phyloP scores from a whole-genome alignment of 2,113 vertebrate genomes.

The Grammomys dolichurus region DNA sequence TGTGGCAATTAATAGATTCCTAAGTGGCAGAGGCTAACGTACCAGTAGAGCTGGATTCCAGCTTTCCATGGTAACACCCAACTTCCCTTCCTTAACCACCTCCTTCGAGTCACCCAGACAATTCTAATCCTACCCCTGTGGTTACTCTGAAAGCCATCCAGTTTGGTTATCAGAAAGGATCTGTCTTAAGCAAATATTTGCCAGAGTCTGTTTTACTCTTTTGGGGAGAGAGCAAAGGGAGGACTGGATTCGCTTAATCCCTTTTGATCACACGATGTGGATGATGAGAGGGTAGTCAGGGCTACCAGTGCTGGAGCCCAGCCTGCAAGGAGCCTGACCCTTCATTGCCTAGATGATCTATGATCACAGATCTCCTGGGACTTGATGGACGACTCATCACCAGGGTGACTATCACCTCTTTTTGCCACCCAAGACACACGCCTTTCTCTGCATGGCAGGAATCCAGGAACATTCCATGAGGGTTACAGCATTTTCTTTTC shows the following conservation, averaged over 20 bases:
- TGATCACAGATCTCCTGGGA: slow-evolving; percentile 18
- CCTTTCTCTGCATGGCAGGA: slow-evolving; percentile 66
- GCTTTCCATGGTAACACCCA: slow-evolving; percentile 87
- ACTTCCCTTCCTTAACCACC: slow-evolving; percentile 73
- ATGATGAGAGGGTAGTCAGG: slow-evolving; percentile 30
- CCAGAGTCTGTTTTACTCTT: slow-evolving; percentile 69
- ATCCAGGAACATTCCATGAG: slow-evolving; percentile 79
- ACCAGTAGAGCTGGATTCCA: slow-evolving; percentile 85
- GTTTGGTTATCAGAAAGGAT: slow-evolving; percentile 84
- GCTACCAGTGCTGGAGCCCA: not conserved
- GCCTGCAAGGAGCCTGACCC: slow-evolving; percentile 23
- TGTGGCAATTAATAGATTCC: slow-evolving; percentile 84
- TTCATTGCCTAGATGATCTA: slow-evolving; percentile 54
- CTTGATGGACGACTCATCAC: slow-evolving; percentile 46
- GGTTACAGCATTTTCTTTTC: slow-evolving; percentile 71
- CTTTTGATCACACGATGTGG: slow-evolving; percentile 58
- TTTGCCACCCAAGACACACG: slow-evolving; percentile 20
- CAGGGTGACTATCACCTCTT: slow-evolving; percentile 47
- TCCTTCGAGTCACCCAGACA: slow-evolving; percentile 80
- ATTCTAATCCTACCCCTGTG: slow-evolving; percentile 82
- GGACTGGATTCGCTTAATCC: slow-evolving; percentile 76
- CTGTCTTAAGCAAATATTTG: slow-evolving; percentile 85
- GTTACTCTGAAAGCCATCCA: slow-evolving; percentile 81
- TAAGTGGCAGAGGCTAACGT: slow-evolving; percentile 82
- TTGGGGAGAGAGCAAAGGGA: slow-evolving; percentile 73